Evolutionary conservation across 2,888 invertebrate genomes (phyloP), one percentile per base, ranked within the genome.

Genomic region (Athalia cordata): DNA sequence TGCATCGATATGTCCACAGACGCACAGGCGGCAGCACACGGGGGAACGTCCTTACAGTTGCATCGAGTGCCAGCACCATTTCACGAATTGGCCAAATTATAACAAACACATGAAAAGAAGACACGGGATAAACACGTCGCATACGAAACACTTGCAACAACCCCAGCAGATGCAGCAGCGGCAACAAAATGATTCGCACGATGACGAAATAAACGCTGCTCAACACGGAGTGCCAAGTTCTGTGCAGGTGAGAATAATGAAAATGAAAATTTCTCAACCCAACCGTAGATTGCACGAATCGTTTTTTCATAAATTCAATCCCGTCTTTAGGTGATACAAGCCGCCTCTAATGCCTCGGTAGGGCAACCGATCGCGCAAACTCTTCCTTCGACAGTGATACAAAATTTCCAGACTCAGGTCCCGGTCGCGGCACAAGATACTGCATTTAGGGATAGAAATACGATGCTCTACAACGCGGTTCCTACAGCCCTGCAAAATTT

Each of bases 71-170:
- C 93, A 94, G 77, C 93, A 93, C 86, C 93, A 95, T 85, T 96
- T 96, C 82, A 95, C 95, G 0, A 95, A 96, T 86, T 95, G 95
- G 95, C 95, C 95, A 0, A 96, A 96, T 89, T 95, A 95, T 84
- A 95, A 95, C 84, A 96, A 96, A 84, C 96, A 96, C 86, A 95
- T 95, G 94, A 95, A 95, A 89, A 90, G 95, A 47, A 91, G 95
- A 49, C 95, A 95, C 81, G 93, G 93, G 55, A 92, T 93, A 79
- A 93, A 93, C 81, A 90, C 93, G 0, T 93, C 93, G 0, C 91
- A 92, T 59, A 85, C 87, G 3, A 89, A 89, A 78, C 85, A 88
- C 79, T 78, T 86, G 6, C 85, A 86, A 29, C 87, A 85, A 52
- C 82, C 82, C 15, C 86, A 87, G 62, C 83, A 81, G 15, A 81